Evolutionary conservation across 2,888 invertebrate genomes (phyloP).

Genomic region (Nebria brevicollis): DNA sequence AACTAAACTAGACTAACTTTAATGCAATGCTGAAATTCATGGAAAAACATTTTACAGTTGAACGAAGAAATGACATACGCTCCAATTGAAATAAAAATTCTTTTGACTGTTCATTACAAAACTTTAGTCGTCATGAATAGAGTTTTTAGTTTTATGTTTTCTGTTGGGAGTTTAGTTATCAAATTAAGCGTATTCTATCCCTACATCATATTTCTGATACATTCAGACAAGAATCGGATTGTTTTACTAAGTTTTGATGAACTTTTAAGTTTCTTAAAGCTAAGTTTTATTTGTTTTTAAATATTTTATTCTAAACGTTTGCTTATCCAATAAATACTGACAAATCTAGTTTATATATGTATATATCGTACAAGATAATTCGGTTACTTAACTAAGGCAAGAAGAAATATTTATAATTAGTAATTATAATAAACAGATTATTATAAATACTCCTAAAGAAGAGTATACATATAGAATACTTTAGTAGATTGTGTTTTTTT

Average conservation of each 20-base stretch:
- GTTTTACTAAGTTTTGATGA: background rate
- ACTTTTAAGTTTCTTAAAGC: background rate
- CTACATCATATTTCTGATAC: background rate
- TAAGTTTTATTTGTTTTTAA: no score
- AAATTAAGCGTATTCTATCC: background rate
- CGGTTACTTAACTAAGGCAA: no score
- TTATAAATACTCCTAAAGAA: no score
- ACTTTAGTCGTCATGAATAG: background rate
- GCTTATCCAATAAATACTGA: no score
- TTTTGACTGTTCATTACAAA: constrained; percentile 1
- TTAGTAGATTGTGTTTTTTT: no score
- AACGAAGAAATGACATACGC: background rate
- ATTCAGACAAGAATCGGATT: background rate
- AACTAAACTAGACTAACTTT: background rate
- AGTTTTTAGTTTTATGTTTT: background rate
- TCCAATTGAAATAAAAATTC: background rate
- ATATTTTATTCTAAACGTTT: no score
- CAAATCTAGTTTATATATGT: no score
- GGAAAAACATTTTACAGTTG: background rate
- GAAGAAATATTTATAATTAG: no score
- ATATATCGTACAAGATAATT: no score
- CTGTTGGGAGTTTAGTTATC: background rate
- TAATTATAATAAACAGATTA: no score
- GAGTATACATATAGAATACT: no score
- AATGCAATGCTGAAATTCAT: background rate